These are phyloP conservation scores for Halcyon malimbica DNA, from an alignment of 2,113 vertebrate genomes.

Conservation along the genomic window DNA sequence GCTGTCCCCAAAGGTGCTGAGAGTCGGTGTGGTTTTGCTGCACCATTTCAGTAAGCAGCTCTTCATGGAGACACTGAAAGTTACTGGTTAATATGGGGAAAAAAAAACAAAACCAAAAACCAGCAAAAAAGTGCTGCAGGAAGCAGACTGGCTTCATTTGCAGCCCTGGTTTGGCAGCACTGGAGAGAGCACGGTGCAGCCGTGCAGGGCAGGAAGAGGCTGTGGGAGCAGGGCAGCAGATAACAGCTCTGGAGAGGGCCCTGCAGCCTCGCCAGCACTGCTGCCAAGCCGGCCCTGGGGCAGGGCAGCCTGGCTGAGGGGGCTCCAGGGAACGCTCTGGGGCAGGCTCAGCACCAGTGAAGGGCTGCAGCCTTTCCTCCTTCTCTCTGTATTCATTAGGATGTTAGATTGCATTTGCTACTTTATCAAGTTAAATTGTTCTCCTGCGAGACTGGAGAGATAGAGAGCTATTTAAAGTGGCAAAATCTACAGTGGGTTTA, in stretches of 20 bases:
- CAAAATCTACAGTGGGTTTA: not conserved
- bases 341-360: not conserved
- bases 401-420: not conserved
- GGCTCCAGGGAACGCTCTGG: not conserved
- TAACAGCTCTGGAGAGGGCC: not conserved
- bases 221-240: conserved; percentile 20
- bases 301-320: not conserved
- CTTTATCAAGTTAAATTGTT: not conserved
- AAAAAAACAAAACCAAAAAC: not conserved
- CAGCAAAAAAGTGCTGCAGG: not conserved
- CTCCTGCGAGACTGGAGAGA: not conserved
- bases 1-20: not conserved
- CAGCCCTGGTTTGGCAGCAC: conserved; percentile 26
- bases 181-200: conserved; percentile 30
- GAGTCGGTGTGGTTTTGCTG: not conserved
- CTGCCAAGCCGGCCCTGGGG: not conserved
- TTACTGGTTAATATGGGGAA: conserved; percentile 32
- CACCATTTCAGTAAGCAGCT: not conserved
- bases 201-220: conserved; percentile 65
- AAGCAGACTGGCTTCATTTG: conserved; percentile 45
- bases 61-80: not conserved
- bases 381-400: not conserved
- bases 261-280: not conserved
- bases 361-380: not conserved
- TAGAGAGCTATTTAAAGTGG: not conserved